Conservation (phyloP, 2,888 invertebrate genomes). For the Bimastos eiseni region DNA sequence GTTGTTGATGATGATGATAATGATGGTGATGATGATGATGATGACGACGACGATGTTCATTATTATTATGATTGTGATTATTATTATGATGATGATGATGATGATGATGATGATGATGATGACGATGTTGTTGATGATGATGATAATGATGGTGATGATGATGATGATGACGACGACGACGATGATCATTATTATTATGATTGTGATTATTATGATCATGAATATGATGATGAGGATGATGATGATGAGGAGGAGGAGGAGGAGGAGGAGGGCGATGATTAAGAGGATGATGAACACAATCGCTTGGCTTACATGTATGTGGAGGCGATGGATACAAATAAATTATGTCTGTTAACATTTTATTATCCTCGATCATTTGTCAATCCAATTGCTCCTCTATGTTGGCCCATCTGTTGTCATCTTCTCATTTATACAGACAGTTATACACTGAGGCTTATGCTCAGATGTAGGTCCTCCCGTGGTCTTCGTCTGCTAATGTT, state of each 20-base stretch:
- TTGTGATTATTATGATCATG: not conserved
- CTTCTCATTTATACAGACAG: no score
- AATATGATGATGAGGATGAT: not conserved
- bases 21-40: conserved; percentile 33
- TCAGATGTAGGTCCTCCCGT: no score
- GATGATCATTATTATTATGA: conserved; percentile 30
- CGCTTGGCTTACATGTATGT: not conserved
- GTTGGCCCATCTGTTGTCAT: no score
- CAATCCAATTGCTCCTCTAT: no score
- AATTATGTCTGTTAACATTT: no score
- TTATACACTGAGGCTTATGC: no score
- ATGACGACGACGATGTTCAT: conserved; percentile 34
- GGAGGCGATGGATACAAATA: not conserved
- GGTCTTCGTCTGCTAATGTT: no score
- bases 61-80: conserved; percentile 31
- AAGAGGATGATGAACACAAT: no score
- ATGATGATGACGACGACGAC: conserved; percentile 29
- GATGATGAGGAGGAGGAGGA: no score
- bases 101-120: conserved; percentile 36
- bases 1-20: conserved; percentile 37
- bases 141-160: not conserved
- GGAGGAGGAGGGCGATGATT: no score
- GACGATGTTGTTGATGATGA: conserved; percentile 26
- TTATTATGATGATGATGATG: conserved; percentile 30
- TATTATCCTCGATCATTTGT: no score